Evolutionary conservation across 2,888 invertebrate species (phyloP).

Genomic region (Lamellibrachia satsuma): DNA sequence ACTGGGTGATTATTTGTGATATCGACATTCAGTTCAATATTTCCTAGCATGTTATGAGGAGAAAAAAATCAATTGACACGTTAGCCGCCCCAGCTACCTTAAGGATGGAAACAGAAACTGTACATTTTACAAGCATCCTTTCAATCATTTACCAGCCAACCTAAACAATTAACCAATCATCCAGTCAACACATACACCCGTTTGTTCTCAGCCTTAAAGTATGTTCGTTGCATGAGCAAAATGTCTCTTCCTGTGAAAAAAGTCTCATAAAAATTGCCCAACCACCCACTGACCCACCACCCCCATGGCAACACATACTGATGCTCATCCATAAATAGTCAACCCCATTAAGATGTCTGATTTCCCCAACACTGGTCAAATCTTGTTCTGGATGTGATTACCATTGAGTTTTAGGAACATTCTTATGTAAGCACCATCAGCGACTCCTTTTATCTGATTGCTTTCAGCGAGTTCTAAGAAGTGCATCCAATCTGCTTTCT

Average conservation of each 20-base stretch:
- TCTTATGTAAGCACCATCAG: background rate
- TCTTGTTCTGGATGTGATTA: background rate
- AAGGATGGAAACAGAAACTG: too few relatives aligned
- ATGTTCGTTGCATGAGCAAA: too few relatives aligned
- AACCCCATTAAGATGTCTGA: background rate
- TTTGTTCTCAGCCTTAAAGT: too few relatives aligned
- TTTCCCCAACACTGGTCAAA: background rate
- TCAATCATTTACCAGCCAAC: background rate
- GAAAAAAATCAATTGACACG: too few relatives aligned
- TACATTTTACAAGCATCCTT: background rate
- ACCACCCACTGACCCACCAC: background rate
- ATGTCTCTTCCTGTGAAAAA: too few relatives aligned
- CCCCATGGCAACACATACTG: background rate
- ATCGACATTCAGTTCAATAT: too few relatives aligned
- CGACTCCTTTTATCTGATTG: background rate
- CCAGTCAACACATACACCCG: too few relatives aligned
- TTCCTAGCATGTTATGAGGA: too few relatives aligned
- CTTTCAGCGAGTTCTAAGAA: background rate
- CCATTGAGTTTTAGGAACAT: background rate
- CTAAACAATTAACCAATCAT: background rate
- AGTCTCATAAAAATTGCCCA: background rate
- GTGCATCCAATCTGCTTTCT: background rate
- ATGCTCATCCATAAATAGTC: background rate
- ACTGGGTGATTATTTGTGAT: too few relatives aligned
- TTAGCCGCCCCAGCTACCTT: too few relatives aligned